A percentile compares a stretch with the other conserved stretches of the same genome.
Evolutionary conservation across 1,140 invertebrate genomes (phyloP).

Genomic region (Acromyrmex charruanus): DNA sequence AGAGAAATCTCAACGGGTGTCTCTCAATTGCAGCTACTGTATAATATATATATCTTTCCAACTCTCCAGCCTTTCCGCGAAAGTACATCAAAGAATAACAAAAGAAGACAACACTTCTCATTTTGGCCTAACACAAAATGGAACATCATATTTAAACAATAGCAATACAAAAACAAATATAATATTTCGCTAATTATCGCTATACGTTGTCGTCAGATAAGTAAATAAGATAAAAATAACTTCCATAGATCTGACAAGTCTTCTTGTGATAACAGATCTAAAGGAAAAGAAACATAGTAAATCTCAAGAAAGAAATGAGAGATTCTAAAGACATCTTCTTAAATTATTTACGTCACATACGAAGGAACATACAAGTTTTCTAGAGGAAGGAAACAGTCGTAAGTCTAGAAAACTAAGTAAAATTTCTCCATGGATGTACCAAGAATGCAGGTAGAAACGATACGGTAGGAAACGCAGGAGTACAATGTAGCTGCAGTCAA

Average conservation of each 20-base stretch:
- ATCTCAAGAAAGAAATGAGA: not conserved
- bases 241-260: not conserved
- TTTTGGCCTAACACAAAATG: conserved; percentile 14
- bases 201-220: not conserved
- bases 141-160: not conserved
- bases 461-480: conserved; percentile 40
- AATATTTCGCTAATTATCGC: not conserved
- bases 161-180: not conserved
- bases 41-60: not conserved
- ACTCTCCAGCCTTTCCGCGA: not conserved
- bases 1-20: conserved; percentile 45
- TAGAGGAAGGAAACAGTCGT: not conserved
- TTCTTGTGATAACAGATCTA: not conserved
- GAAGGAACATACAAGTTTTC: conserved; percentile 3
- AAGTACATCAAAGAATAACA: conserved; percentile 47
- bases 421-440: conserved; percentile 1
- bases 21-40: conserved; percentile 47
- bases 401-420: not conserved
- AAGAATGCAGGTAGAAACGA: conserved; percentile 12
- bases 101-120: conserved; percentile 12
- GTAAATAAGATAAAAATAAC: not conserved
- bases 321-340: not conserved
- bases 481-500: conserved; percentile 57
- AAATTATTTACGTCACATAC: conserved; percentile 10
- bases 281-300: not conserved